Percentiles rank a stretch among this genome's conserved stretches.
phyloP scores from a whole-genome alignment of 2,888 invertebrate genomes.

The Sicus ferrugineus region DNA sequence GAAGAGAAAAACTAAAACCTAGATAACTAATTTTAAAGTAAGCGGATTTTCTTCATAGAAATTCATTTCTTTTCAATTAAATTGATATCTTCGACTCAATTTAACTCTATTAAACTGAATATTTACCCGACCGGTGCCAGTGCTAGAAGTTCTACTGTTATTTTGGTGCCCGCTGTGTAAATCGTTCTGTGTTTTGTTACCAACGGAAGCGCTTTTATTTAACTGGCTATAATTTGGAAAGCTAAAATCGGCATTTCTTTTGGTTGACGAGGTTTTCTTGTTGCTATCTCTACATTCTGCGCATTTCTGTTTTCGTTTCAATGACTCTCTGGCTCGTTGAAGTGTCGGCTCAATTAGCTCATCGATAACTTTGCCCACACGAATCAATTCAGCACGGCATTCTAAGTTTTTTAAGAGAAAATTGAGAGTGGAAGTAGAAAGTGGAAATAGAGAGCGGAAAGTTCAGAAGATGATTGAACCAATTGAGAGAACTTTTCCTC shows the following conservation, averaged over 20 bases:
- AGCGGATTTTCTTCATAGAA: too few relatives aligned
- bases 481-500: too few relatives aligned
- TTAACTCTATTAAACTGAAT: too few relatives aligned
- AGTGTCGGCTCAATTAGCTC: conserved; percentile 56
- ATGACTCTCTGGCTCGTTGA: conserved; percentile 38
- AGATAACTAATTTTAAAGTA: too few relatives aligned
- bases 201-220: neutral
- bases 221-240: neutral
- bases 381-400: conserved; percentile 58
- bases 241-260: neutral
- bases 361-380: conserved; percentile 60
- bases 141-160: too few relatives aligned
- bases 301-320: conserved; percentile 35
- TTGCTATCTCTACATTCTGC: neutral
- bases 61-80: too few relatives aligned
- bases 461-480: neutral
- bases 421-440: neutral
- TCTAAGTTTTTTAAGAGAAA: too few relatives aligned
- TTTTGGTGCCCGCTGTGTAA: too few relatives aligned
- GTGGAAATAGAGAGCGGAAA: neutral
- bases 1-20: too few relatives aligned
- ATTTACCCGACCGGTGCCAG: neutral
- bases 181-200: neutral
- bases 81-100: too few relatives aligned
- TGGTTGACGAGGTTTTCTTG: neutral